A percentile compares a stretch with the other conserved stretches of the same genome.
These are phyloP conservation scores for Masticophis lateralis DNA, from an alignment of 2,797 vertebrate genomes.

Conservation along the genomic window DNA sequence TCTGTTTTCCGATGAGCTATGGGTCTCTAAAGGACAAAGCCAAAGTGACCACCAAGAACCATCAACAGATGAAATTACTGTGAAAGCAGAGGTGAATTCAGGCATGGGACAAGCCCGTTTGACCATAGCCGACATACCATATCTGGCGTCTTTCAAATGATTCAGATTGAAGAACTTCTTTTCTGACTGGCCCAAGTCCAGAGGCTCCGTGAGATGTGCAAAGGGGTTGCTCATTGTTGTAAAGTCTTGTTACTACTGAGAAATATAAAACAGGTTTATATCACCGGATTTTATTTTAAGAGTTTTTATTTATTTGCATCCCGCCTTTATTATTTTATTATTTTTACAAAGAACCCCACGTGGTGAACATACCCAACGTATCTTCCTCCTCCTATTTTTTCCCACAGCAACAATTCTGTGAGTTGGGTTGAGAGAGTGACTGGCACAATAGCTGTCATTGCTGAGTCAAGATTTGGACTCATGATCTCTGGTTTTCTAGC, in stretches of 20 bases:
- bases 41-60: not conserved
- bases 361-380: not conserved
- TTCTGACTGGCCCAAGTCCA: slow-evolving; percentile 77
- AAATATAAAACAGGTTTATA: slow-evolving; percentile 14
- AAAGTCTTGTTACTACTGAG: slow-evolving; percentile 7
- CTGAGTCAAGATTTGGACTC: not conserved
- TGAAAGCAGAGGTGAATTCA: not conserved
- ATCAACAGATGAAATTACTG: not conserved
- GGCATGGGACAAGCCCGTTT: not conserved
- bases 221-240: slow-evolving; percentile 83
- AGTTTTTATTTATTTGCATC: not conserved
- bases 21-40: not conserved
- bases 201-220: slow-evolving; percentile 75
- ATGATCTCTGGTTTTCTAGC: not conserved
- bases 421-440: not conserved
- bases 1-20: not conserved
- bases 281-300: not conserved
- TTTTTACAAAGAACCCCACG: not conserved
- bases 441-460: not conserved
- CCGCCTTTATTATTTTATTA: not conserved
- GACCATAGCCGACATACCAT: slow-evolving; percentile 73
- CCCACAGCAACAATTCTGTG: not conserved
- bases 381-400: not conserved
- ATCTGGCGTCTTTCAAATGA: slow-evolving; percentile 86
- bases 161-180: slow-evolving; percentile 88